Evolutionary conservation across 2,888 invertebrate genomes (phyloP), one percentile per base, ranked within the genome.

Genomic region (Drosophila austrosaltans): DNA sequence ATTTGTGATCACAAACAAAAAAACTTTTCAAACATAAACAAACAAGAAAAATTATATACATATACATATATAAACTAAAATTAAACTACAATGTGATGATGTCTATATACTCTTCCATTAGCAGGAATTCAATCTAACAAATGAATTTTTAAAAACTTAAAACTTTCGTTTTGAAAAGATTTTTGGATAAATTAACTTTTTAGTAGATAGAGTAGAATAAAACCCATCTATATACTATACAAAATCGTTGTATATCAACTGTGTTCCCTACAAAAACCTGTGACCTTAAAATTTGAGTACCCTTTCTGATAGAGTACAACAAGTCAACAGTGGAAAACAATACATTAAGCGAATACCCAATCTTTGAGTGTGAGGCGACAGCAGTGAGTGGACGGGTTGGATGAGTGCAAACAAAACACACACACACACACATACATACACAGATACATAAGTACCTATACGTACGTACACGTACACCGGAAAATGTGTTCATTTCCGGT

Each of bases 401-500:
- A 16, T 44, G 48, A 20, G 60, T 30, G 57, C 69, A 65, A 53
- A 69, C 63, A 71, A 39, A n/a, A 39, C 6, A 58, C 42, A 32
- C 53, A 53, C 39, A 39, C 53, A 39, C 58, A 59, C 39, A 53
- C 32, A 42, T 63, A 40, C 54, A 66, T 8, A 32, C 42, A 53
- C 32, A 22, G 39, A 30, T 25, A n/a, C 53, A 25, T n/a, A 53
- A 32, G 8, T 8, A 25, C 48, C 12, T 32, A 30, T 12, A n/a
- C 12, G 16, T 28, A 54, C n/a, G 40, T 68, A 66, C 75, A 79
- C 73, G 79, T 79, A 69, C 81, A 76, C 83, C 88, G 89, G 90
- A 86, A 89, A 86, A 89, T 86, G 87, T 88, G 84, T 88, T 89
- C 89, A 90, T 90, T 90, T 90, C 89, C 89, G 89, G 88, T 89